Conservation (phyloP, 2,113 vertebrate genomes). For the Psophia crepitans region DNA sequence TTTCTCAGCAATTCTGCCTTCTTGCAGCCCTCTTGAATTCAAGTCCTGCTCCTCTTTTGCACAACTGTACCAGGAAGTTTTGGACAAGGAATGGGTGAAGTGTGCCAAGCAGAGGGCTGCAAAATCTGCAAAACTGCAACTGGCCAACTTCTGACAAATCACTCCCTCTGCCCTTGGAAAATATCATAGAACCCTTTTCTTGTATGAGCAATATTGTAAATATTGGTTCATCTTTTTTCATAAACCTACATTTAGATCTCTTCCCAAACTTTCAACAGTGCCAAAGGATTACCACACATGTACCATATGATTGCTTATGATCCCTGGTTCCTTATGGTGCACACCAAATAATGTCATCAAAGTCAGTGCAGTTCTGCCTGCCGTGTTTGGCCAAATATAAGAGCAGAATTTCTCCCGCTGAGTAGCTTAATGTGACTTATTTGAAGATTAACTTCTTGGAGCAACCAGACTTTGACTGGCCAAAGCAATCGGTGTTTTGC, state of each 20-base stretch:
- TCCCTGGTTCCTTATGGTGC: background rate
- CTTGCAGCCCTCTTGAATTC: background rate
- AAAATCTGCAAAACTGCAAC: background rate
- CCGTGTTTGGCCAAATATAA: background rate
- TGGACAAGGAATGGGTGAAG: background rate
- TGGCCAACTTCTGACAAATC: background rate
- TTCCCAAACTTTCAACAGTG: background rate
- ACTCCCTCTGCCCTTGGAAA: background rate
- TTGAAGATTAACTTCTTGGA: background rate
- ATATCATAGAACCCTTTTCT: background rate
- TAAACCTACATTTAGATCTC: background rate
- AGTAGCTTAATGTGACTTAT: background rate
- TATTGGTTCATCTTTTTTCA: background rate
- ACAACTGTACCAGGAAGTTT: background rate
- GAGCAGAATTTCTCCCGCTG: background rate
- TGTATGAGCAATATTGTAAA: background rate
- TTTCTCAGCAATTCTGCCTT: background rate
- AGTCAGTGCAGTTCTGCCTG: background rate
- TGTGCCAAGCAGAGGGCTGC: background rate
- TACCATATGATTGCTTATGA: background rate
- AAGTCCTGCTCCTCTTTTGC: background rate
- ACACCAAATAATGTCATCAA: background rate
- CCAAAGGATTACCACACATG: slow-evolving; percentile 6
- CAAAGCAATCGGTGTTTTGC: slow-evolving; percentile 7
- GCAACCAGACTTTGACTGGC: background rate